A percentile compares a stretch with the other conserved stretches of the same genome.
phyloP scores from a whole-genome alignment of 92 coral and sea anemone genomes.

The Ricordea florida region DNA sequence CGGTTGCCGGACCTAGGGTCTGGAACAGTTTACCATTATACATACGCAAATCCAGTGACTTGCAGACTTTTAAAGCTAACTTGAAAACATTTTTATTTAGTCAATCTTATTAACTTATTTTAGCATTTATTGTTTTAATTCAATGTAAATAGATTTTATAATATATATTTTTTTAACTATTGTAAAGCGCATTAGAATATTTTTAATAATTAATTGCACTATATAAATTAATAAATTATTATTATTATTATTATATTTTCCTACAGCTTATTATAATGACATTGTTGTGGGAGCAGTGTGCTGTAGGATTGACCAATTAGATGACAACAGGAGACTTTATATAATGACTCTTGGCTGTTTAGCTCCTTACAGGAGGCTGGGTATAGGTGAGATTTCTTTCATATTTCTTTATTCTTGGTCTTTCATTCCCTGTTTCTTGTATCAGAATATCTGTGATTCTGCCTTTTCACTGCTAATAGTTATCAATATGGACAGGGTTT shows the following conservation, averaged over 20 bases:
- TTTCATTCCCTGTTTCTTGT: background rate
- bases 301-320: constrained; percentile 96
- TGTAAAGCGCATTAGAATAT: too few species aligned
- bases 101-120: too few species aligned
- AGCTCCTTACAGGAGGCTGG: constrained; percentile 96
- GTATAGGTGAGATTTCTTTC: constrained; percentile 71
- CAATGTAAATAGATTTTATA: too few species aligned
- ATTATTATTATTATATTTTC: background rate
- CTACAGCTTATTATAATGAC: constrained; percentile 92
- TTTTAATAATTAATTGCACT: too few species aligned
- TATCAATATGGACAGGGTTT: background rate
- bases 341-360: constrained; percentile 98
- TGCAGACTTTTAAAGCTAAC: too few species aligned
- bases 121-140: too few species aligned
- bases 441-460: background rate
- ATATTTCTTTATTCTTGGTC: background rate
- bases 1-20: too few species aligned
- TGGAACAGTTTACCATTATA: too few species aligned
- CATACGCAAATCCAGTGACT: too few species aligned
- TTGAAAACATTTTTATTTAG: too few species aligned
- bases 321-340: constrained; percentile 88
- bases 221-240: too few species aligned
- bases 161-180: too few species aligned
- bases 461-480: background rate
- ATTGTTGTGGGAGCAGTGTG: constrained; percentile 99